Evolutionary conservation across 2,113 vertebrate genomes (phyloP).

Genomic region (Silurus glanis): DNA sequence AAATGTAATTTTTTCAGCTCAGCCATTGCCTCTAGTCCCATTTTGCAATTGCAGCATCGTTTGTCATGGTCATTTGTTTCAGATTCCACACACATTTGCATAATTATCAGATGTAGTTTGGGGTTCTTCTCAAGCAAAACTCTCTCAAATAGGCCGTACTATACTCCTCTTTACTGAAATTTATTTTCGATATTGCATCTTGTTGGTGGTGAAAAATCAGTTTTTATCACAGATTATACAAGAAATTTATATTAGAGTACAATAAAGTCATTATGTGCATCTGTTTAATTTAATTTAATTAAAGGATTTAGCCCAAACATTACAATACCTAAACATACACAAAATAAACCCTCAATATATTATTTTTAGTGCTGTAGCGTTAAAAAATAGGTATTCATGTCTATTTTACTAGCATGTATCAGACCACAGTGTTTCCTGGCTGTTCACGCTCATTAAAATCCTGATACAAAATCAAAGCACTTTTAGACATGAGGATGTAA

Average conservation of each 20-base stretch:
- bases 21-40: not conserved
- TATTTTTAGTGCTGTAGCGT: not conserved
- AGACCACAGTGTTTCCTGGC: not conserved
- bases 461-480: not conserved
- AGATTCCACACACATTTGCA: conserved; percentile 7
- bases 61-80: conserved; percentile 18
- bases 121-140: not conserved
- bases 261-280: not conserved
- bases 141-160: not conserved
- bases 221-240: not conserved
- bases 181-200: not conserved
- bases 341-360: not conserved
- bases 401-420: not conserved
- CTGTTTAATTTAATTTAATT: not conserved
- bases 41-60: not conserved
- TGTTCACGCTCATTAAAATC: not conserved
- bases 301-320: too few relatives aligned
- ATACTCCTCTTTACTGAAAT: not conserved
- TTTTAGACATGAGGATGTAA: not conserved
- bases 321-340: not conserved
- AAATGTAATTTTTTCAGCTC: conserved; percentile 1
- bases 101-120: not conserved
- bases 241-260: not conserved
- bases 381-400: not conserved
- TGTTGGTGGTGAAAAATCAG: not conserved